Evolutionary conservation across 2,113 vertebrate species (phyloP).

Genomic region (Cnemophilus loriae): DNA sequence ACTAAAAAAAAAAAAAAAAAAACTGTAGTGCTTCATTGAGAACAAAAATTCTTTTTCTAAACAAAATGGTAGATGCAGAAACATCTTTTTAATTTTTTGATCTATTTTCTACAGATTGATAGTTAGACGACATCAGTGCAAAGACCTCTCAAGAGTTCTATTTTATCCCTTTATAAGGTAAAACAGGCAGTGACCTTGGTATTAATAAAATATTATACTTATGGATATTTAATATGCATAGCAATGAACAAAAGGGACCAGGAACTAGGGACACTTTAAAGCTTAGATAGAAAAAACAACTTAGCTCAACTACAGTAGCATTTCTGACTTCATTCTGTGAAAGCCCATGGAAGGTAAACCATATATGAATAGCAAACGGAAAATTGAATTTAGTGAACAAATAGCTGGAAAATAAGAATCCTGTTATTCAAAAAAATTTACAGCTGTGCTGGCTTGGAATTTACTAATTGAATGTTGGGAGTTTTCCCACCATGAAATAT

Average conservation of each 20-base stretch:
- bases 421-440: not conserved
- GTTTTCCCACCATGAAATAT: not conserved
- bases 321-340: slow-evolving; percentile 21
- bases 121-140: not conserved
- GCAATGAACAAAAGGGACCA: slow-evolving; percentile 18
- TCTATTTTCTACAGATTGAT: not conserved
- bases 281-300: slow-evolving; percentile 25
- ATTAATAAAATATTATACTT: slow-evolving; percentile 31
- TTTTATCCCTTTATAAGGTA: not conserved
- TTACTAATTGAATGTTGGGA: not conserved
- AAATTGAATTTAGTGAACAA: slow-evolving; percentile 43
- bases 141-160: not conserved
- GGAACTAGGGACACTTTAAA: not conserved
- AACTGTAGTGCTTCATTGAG: not conserved
- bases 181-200: not conserved
- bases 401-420: not conserved
- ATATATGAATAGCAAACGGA: not conserved
- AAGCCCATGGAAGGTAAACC: slow-evolving; percentile 28
- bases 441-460: not conserved
- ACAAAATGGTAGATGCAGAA: not conserved
- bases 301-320: slow-evolving; percentile 20
- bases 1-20: not conserved
- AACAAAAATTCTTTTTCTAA: not conserved
- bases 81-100: not conserved
- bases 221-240: not conserved